Percentiles rank a stretch among this genome's conserved stretches.
Conservation (phyloP, 2,797 vertebrate genomes). For the Mallotus villosus region DNA sequence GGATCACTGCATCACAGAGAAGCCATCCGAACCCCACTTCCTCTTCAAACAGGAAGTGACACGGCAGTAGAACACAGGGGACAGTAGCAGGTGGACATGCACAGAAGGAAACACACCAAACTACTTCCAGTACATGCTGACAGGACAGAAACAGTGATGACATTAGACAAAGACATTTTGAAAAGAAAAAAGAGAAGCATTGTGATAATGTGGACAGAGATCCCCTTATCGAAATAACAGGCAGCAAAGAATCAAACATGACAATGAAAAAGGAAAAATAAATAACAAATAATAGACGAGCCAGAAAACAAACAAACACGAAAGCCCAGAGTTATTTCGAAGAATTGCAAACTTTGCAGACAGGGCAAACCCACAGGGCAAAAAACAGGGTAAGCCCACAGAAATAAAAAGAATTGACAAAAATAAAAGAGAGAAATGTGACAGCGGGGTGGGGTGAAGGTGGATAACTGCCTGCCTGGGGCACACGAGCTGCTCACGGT, state of each 20-base stretch:
- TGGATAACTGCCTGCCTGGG: too few relatives aligned
- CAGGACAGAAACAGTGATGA: constrained; percentile 72
- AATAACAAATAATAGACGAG: constrained; percentile 35
- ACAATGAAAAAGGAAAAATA: constrained; percentile 82
- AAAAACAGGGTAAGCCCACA: neutral
- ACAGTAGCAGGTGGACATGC: constrained; percentile 77
- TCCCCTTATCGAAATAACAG: constrained; percentile 55
- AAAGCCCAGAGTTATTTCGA: constrained; percentile 50
- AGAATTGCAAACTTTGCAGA: constrained; percentile 26
- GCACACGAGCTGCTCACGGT: too few relatives aligned
- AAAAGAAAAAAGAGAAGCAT: constrained; percentile 42
- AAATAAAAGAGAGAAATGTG: constrained; percentile 30
- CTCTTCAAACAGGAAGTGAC: constrained; percentile 36
- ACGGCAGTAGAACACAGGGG: constrained; percentile 67
- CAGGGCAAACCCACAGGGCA: constrained; percentile 1
- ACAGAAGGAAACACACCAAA: constrained; percentile 69
- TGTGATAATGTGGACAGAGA: constrained; percentile 32
- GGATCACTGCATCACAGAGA: constrained; percentile 75
- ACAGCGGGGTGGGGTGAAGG: too few relatives aligned
- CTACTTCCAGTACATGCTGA: constrained; percentile 77
- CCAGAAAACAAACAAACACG: constrained; percentile 33
- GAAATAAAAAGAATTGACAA: neutral
- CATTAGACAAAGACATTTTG: constrained; percentile 68
- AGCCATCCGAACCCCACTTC: constrained; percentile 41
- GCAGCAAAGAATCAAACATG: constrained; percentile 74